Percentiles rank a stretch among this genome's conserved stretches.
phyloP scores from a whole-genome alignment of 2,888 invertebrate genomes.

The Patella depressa region DNA sequence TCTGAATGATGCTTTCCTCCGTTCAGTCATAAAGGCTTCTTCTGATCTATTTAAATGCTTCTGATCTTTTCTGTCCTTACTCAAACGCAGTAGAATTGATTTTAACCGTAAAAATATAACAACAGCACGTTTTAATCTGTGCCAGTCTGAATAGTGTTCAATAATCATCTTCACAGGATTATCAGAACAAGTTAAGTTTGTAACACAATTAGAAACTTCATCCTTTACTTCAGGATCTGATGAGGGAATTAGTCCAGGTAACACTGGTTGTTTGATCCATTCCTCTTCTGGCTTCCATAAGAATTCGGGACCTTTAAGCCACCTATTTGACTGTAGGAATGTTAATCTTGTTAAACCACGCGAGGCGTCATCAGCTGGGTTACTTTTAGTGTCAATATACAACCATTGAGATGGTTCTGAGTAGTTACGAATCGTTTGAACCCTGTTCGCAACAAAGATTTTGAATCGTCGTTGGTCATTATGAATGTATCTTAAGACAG shows the following conservation, averaged over 20 bases:
- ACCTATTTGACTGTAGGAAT: background rate
- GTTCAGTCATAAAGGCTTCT: too few relatives aligned
- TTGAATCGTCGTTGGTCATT: slow-evolving; percentile 15
- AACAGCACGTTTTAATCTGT: background rate
- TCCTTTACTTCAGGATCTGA: slow-evolving; percentile 17
- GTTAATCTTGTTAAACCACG: background rate
- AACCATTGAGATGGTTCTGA: background rate
- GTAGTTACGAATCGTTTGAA: background rate
- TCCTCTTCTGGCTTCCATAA: slow-evolving; percentile 16
- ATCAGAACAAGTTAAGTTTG: background rate
- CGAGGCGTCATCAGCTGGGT: slow-evolving; percentile 16
- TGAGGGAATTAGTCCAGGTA: background rate
- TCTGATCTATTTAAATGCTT: too few relatives aligned
- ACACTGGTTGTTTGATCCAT: slow-evolving; percentile 19
- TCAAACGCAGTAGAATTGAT: background rate
- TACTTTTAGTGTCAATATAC: background rate
- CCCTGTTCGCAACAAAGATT: slow-evolving; percentile 17
- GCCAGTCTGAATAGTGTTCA: background rate
- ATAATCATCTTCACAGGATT: background rate
- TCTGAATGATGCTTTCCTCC: too few relatives aligned
- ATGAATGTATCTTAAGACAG: slow-evolving; percentile 12
- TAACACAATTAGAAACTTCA: background rate
- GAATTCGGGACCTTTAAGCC: slow-evolving; percentile 23
- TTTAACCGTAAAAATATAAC: background rate
- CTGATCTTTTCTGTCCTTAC: too few relatives aligned